A percentile compares a stretch with the other conserved stretches of the same genome.
Evolutionary conservation across 2,113 vertebrate species (phyloP).

Genomic region (Paralichthys olivaceus): DNA sequence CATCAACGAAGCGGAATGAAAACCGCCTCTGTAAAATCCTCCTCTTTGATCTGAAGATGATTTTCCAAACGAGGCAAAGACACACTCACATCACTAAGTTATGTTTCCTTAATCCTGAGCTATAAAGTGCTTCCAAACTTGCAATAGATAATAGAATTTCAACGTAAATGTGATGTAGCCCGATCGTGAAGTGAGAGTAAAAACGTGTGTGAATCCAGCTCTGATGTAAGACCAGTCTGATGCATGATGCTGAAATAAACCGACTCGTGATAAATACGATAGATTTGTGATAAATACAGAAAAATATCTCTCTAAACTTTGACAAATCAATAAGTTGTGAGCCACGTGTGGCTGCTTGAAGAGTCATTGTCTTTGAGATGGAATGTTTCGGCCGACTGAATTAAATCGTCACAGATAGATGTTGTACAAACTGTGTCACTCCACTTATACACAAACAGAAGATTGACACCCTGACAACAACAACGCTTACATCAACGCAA

Average conservation of each 20-base stretch:
- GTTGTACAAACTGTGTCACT: constrained; percentile 68
- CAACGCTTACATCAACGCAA: constrained; percentile 37
- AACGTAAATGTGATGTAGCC: constrained; percentile 48
- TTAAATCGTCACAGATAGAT: constrained; percentile 66
- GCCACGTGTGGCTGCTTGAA: constrained; percentile 56
- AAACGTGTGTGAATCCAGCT: background rate
- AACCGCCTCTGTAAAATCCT: constrained; percentile 29
- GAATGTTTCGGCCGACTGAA: constrained; percentile 78
- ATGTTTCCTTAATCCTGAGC: constrained; percentile 76
- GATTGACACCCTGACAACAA: constrained; percentile 49
- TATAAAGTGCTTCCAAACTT: constrained; percentile 82
- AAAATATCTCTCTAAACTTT: constrained; percentile 71
- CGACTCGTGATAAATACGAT: constrained; percentile 41
- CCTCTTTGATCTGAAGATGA: constrained; percentile 37
- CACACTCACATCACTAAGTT: constrained; percentile 48
- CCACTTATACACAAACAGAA: constrained; percentile 67
- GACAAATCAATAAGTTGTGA: constrained; percentile 70
- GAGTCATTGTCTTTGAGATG: constrained; percentile 62
- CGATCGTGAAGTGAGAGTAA: constrained; percentile 33
- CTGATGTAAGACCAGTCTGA: background rate
- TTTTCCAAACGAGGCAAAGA: constrained; percentile 69
- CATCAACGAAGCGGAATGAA: constrained; percentile 12
- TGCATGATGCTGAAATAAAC: constrained; percentile 14
- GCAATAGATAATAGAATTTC: constrained; percentile 66
- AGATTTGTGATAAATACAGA: constrained; percentile 69